Base-by-base conservation (phyloP, 2,888 invertebrate species). In the Pimpla rufipes region DNA sequence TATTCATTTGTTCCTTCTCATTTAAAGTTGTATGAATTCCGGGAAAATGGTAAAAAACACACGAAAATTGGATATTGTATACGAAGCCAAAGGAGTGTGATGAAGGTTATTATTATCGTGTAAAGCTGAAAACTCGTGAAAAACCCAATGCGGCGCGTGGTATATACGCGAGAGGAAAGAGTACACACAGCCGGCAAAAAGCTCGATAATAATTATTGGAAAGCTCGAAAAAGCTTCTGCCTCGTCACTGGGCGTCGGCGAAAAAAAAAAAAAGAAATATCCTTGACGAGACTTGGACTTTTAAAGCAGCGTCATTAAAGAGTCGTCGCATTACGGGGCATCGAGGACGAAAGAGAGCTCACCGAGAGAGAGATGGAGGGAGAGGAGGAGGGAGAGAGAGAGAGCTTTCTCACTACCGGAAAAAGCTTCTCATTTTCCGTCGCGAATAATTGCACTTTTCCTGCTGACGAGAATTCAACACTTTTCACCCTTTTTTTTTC, bases 201-300 rank as follows among this genome's bases (percentile, higher is more conserved):
- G 42, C 55, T 42, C 66, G 18, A 75, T 66, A 70, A 76, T 70
- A 71, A 71, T 76, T 73, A 79, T 73, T 67, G 73, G 55, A 35
- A 67, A 73, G 47, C 73, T 57, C 73, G 52, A 73, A 73, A 66
- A 37, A 79, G 71, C 66, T 71, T 66, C 18, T 55, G 57, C 57
- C 47, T 67, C 57, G 42, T 57, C 47, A 66, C 57, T 57, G 73
- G 18, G 42, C 35, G 21, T 29, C 35, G 29, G n/a, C 18, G 55
- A 71, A 71, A 16, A 71, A 71, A 29, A 29, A 29, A 29, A 29
- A 29, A 29, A 29, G 5, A 29, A 29, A 29, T 3, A 29, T 29
- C 55, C 55, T 23, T 21, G 52, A 42, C 45, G 35, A n/a, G 21
- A 64, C 35, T 52, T 35, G 42, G 64, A 47, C 64, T 66, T 71